Conservation (phyloP, 2,888 invertebrate species). For the Nephrotoma flavescens region DNA sequence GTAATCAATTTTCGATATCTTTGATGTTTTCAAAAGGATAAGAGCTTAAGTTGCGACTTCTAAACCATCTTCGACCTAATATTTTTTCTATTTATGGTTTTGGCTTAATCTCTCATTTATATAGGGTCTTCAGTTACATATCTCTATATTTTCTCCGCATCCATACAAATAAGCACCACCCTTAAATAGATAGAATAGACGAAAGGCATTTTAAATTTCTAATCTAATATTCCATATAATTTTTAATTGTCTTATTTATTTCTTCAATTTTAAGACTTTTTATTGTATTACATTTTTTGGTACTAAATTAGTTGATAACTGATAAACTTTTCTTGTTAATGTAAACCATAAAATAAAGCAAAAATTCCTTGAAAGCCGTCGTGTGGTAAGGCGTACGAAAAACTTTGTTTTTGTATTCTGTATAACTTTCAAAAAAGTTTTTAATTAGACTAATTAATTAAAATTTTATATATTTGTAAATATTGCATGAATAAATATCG, state of each 20-base stretch:
- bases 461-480: background rate
- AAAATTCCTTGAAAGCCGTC: background rate
- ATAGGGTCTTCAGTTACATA: too few relatives aligned
- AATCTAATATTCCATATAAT: background rate
- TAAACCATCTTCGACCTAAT: too few relatives aligned
- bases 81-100: too few relatives aligned
- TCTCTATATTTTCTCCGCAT: too few relatives aligned
- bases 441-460: background rate
- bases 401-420: background rate
- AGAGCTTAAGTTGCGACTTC: too few relatives aligned
- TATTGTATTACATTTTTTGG: background rate
- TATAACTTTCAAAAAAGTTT: background rate
- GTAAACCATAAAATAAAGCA: background rate
- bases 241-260: background rate
- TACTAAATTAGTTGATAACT: background rate
- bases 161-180: too few relatives aligned
- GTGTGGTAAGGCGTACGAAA: background rate
- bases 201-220: too few relatives aligned
- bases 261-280: background rate
- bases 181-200: too few relatives aligned
- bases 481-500: background rate
- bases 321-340: background rate
- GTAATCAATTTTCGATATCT: too few relatives aligned
- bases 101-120: too few relatives aligned
- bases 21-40: too few relatives aligned